Evolutionary conservation across 2,113 vertebrate genomes (phyloP).

Genomic region (Petroica traversi): DNA sequence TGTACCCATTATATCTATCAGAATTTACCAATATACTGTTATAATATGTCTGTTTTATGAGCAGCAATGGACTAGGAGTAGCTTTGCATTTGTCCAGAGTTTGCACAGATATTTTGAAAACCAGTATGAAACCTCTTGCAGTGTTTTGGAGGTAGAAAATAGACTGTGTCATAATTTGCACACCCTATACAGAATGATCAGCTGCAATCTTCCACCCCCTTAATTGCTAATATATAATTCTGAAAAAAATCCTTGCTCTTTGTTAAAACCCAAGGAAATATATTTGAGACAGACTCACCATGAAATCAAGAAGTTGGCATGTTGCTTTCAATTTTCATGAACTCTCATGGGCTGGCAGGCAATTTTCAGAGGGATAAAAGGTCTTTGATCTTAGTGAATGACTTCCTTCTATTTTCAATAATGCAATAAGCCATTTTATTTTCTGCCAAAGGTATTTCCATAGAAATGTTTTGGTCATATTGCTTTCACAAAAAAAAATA

Average conservation of each 20-base stretch:
- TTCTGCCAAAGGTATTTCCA: background rate
- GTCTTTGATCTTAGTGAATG: conserved; percentile 10
- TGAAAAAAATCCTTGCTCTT: background rate
- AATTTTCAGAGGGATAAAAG: conserved; percentile 20
- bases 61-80: background rate
- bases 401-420: conserved; percentile 24
- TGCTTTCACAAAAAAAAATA: background rate
- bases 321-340: conserved; percentile 8
- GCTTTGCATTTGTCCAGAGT: background rate
- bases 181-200: background rate
- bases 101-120: background rate
- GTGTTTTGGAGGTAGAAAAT: background rate
- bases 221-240: background rate
- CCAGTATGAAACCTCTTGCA: background rate
- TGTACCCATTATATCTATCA: background rate
- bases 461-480: background rate
- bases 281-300: background rate
- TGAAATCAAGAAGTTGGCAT: background rate
- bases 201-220: background rate
- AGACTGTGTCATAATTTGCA: background rate
- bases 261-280: background rate
- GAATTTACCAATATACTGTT: background rate
- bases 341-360: background rate
- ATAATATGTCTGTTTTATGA: background rate
- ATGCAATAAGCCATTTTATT: background rate